A percentile compares a stretch with the other conserved stretches of the same genome.
phyloP scores from a whole-genome alignment of 2,888 invertebrate species.

The Minunthozetes semirufus region DNA sequence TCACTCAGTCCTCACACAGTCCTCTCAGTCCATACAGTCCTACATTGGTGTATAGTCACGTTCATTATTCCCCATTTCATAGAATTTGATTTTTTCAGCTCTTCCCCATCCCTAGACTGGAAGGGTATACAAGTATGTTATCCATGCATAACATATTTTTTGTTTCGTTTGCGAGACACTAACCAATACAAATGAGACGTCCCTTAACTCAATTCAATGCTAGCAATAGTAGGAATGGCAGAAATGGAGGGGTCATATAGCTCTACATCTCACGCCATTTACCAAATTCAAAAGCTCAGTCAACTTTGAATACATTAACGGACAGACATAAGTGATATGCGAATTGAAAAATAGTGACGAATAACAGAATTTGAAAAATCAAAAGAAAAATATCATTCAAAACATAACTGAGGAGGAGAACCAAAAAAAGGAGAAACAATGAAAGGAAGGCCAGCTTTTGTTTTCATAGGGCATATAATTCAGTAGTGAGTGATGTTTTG shows the following conservation, averaged over 20 bases:
- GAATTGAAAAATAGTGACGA: neutral
- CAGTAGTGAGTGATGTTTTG: neutral
- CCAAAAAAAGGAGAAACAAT: neutral
- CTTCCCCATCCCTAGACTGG: neutral
- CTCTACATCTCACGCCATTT: conserved; percentile 19
- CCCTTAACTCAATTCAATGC: neutral
- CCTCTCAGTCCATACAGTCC: no score
- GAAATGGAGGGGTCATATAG: conserved; percentile 13
- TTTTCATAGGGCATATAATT: conserved; percentile 3
- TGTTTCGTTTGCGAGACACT: conserved; percentile 11
- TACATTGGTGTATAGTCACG: neutral
- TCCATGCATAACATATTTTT: conserved; percentile 15
- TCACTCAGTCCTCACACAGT: no score
- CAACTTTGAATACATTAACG: conserved; percentile 18
- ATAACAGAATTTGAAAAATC: neutral
- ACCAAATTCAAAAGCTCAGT: conserved; percentile 9
- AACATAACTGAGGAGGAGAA: neutral
- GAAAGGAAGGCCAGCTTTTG: neutral
- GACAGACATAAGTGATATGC: neutral
- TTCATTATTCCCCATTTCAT: neutral
- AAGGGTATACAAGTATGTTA: conserved; percentile 14
- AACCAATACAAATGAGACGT: conserved; percentile 24
- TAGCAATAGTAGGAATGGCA: neutral
- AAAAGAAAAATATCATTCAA: neutral
- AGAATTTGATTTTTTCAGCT: neutral